Evolutionary conservation across 2,113 vertebrate genomes (phyloP).

Genomic region (Okapia johnstoni): DNA sequence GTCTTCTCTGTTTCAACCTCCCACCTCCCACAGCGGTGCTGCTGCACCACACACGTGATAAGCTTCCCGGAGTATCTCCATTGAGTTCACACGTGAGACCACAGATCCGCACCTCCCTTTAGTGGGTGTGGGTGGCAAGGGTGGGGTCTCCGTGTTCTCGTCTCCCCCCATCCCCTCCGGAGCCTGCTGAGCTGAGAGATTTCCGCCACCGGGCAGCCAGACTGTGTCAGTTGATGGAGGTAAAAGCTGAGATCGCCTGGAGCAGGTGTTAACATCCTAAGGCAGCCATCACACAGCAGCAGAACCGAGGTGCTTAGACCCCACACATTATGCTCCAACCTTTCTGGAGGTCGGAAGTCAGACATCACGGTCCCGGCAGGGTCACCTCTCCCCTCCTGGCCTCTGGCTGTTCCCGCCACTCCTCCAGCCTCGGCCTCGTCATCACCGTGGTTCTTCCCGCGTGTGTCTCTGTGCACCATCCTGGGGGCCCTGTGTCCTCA

Average conservation of each 20-base stretch:
- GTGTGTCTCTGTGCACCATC: not conserved
- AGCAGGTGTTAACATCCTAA: not conserved
- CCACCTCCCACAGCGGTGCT: not conserved
- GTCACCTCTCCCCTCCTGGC: not conserved
- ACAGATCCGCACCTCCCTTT: not conserved
- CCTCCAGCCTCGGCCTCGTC: not conserved
- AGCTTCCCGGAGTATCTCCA: not conserved
- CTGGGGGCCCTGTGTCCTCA: not conserved
- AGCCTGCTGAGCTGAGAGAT: not conserved
- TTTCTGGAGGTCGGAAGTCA: not conserved
- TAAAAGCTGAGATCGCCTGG: not conserved
- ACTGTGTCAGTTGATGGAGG: not conserved
- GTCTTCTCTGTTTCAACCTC: not conserved
- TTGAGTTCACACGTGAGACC: not conserved
- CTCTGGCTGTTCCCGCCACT: not conserved
- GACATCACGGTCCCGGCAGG: not conserved
- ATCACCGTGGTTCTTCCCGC: accelerated
- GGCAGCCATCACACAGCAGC: no score
- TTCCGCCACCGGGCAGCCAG: not conserved
- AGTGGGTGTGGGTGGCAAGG: not conserved
- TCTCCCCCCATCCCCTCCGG: not conserved
- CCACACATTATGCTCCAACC: not conserved
- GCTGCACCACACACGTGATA: not conserved
- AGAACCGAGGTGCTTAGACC: not conserved
- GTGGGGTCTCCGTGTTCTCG: not conserved